Conservation (phyloP, 2,797 vertebrate genomes). For the Atherinosoma microstoma region DNA sequence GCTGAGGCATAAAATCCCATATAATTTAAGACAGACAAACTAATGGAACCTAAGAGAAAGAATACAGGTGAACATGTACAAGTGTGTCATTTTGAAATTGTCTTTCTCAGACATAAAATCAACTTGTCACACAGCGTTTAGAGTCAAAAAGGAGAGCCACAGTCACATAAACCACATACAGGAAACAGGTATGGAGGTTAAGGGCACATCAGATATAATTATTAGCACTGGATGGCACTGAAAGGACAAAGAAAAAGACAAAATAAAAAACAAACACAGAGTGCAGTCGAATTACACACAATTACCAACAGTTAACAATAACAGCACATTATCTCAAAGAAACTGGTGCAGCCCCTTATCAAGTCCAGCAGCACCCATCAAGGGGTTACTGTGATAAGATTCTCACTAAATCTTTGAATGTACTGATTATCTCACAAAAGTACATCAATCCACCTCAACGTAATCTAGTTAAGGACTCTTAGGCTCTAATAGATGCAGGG, state of each 20-base stretch:
- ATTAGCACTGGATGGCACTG: slow-evolving; percentile 83
- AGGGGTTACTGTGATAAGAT: slow-evolving; percentile 25
- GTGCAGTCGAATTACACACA: slow-evolving; percentile 76
- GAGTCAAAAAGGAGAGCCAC: slow-evolving; percentile 78
- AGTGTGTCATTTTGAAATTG: slow-evolving; percentile 79
- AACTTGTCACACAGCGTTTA: slow-evolving; percentile 67
- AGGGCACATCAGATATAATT: slow-evolving; percentile 75
- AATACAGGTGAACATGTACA: slow-evolving; percentile 98
- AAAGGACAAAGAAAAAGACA: slow-evolving; percentile 78
- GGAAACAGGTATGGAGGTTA: slow-evolving; percentile 73
- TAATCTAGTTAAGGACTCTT: neutral
- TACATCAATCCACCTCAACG: neutral
- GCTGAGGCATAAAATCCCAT: slow-evolving; percentile 92
- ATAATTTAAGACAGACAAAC: slow-evolving; percentile 99
- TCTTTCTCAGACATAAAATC: slow-evolving; percentile 70
- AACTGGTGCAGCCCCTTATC: slow-evolving; percentile 76
- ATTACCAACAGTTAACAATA: slow-evolving; percentile 67
- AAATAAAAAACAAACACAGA: slow-evolving; percentile 51
- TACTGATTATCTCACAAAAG: slow-evolving; percentile 13
- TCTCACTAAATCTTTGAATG: neutral
- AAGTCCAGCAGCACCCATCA: slow-evolving; percentile 46
- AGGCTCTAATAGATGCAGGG: slow-evolving; percentile 7
- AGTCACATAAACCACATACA: slow-evolving; percentile 78
- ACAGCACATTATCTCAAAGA: slow-evolving; percentile 72
- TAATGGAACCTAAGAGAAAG: slow-evolving; percentile 99